A percentile compares a stretch with the other conserved stretches of the same genome.
Conservation (phyloP, 2,113 vertebrate genomes). For the Laticauda colubrina region DNA sequence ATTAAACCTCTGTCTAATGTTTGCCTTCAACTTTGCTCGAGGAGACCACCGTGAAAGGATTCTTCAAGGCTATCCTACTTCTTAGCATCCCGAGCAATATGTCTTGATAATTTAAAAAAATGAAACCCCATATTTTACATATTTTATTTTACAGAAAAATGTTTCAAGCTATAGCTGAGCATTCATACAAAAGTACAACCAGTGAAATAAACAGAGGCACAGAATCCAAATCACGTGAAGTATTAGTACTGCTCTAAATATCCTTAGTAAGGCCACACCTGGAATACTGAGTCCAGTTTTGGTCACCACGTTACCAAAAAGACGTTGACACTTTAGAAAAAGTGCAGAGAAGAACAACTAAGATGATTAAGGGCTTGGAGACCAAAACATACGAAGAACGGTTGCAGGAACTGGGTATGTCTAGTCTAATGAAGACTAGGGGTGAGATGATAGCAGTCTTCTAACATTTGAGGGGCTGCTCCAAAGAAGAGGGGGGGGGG, state of each 20-base stretch:
- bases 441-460: not conserved
- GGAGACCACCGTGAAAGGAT: slow-evolving; percentile 16
- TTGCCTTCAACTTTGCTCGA: slow-evolving; percentile 7
- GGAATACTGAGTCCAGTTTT: not conserved
- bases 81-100: not conserved
- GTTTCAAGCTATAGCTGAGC: not conserved
- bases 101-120: not conserved
- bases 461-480: not conserved
- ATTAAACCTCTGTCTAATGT: slow-evolving; percentile 35
- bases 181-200: not conserved
- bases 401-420: not conserved
- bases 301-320: not conserved
- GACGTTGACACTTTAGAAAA: not conserved
- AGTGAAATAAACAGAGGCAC: not conserved
- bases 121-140: not conserved
- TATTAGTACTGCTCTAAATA: not conserved
- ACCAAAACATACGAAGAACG: not conserved
- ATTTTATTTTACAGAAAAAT: not conserved
- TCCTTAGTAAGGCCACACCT: not conserved
- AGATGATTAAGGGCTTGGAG: not conserved
- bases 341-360: not conserved
- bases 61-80: no score
- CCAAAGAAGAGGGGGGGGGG: not conserved
- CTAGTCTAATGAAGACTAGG: not conserved
- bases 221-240: not conserved